Base-by-base conservation (phyloP, 2,113 vertebrate genomes). In the Heterocephalus glaber region DNA sequence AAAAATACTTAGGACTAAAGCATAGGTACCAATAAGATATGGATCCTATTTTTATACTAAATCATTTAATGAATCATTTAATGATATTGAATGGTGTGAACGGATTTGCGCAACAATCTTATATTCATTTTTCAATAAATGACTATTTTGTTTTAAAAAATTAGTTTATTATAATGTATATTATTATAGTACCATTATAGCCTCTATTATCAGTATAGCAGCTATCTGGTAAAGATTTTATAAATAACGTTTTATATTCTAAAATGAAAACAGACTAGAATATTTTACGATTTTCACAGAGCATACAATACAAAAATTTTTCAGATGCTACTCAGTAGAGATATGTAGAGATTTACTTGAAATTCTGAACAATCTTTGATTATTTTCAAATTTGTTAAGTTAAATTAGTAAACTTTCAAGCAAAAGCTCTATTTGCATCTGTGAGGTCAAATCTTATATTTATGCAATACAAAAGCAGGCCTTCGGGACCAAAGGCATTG, bases 361-460 rank as follows among this genome's bases (percentile, higher is more conserved):
- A 93, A 93, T 44, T 38, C 54, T 88, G 38, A 84, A 38, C 16
- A 68, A 89, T 80, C 93, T 68, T 9, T 85, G 2, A 17, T 47
- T 49, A 91, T 93, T 88, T 70, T 88, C 47, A 93, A 76, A 16
- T 38, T 20, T 89, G 52, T 86, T 24, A 89, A 79, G 49, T 80
- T 89, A 85, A 95, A 87, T 77, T n/a, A 95, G 38, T 79, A 52
- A 79, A 63, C 12, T 65, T 83, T 82, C 14, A 94, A 89, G 77
- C 56, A 84, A 85, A 88, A 81, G 13, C 2, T 82, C 12, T 52
- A 8, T 77, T 77, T 96, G 44, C 26, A 95, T 56, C 56, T 89
- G 4, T 84, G n/a, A 94, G 19, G 83, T 41, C 61, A 90, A 82
- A 68, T 81, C 83, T 61, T 61, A 38, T 47, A 63, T 68, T 58